Evolutionary conservation across 2,888 invertebrate genomes (phyloP).

Genomic region (Aplocera efformata): DNA sequence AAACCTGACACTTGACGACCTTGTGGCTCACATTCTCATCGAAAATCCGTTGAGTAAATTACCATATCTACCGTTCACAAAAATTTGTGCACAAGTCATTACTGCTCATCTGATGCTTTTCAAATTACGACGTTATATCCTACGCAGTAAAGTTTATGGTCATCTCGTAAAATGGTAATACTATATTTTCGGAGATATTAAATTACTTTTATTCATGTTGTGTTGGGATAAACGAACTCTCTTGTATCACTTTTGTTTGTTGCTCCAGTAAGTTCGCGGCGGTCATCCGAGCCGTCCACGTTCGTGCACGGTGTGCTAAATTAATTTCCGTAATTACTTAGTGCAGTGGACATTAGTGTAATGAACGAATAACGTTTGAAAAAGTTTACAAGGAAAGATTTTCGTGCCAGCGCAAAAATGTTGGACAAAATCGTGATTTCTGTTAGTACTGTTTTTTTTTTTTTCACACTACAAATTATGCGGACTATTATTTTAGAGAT

Average conservation of each 20-base stretch:
- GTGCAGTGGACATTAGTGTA: conserved; percentile 31
- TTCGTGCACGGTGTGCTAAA: conserved; percentile 41
- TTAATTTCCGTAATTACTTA: conserved; percentile 37
- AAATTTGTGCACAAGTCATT: conserved; percentile 19
- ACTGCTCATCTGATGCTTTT: conserved; percentile 5
- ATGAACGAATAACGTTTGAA: conserved; percentile 17
- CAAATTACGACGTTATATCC: conserved; percentile 26
- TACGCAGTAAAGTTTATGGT: conserved; percentile 18
- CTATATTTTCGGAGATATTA: conserved; percentile 28
- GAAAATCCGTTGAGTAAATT: conserved; percentile 57
- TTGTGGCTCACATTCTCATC: conserved; percentile 46
- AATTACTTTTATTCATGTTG: conserved; percentile 33
- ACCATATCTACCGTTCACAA: conserved; percentile 36
- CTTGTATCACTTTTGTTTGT: conserved; percentile 35
- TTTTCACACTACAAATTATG: too few relatives aligned
- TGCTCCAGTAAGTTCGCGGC: conserved; percentile 44
- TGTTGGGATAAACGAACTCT: conserved; percentile 36
- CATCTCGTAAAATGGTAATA: conserved; percentile 19
- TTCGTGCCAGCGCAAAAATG: conserved; percentile 23
- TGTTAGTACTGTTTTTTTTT: conserved; percentile 20
- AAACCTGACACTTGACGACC: conserved; percentile 47
- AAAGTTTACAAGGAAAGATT: conserved; percentile 17
- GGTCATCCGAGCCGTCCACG: conserved; percentile 49
- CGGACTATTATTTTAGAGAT: too few relatives aligned
- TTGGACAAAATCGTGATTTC: conserved; percentile 32